These are phyloP conservation scores for Acronicta leporina DNA, from an alignment of 2,888 invertebrate species.

Conservation along the genomic window DNA sequence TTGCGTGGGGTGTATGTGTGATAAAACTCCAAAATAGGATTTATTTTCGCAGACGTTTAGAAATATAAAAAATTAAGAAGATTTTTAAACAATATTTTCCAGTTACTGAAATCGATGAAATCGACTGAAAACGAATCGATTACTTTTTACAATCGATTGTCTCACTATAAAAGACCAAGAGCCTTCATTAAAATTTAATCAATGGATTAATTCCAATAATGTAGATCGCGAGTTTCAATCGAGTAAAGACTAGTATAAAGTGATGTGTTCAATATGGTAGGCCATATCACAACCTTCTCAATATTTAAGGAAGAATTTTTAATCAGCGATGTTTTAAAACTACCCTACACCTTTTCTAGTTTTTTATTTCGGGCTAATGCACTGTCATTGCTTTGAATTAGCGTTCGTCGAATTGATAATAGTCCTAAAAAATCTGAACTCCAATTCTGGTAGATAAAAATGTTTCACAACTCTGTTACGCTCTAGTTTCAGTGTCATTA, in stretches of 20 bases:
- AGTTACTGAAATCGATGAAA: too few species aligned
- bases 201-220: background rate
- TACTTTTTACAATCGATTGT: background rate
- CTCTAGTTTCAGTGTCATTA: too few species aligned
- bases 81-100: too few species aligned
- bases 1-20: too few species aligned
- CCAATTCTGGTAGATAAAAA: too few species aligned
- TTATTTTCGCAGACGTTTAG: too few species aligned
- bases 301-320: background rate
- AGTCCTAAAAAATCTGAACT: background rate
- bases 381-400: background rate
- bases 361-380: background rate
- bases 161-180: background rate
- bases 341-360: background rate
- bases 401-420: slow-evolving; percentile 4
- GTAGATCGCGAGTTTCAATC: background rate
- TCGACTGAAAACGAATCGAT: background rate
- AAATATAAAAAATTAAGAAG: too few species aligned
- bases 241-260: slow-evolving; percentile 11
- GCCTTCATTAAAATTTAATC: background rate
- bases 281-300: slow-evolving; percentile 2
- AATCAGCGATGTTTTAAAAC: background rate
- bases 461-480: too few species aligned
- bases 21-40: too few species aligned
- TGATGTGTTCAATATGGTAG: slow-evolving; percentile 38